Conservation (phyloP, 2,113 vertebrate genomes). For the Hypocryptadius cinnamomeus region DNA sequence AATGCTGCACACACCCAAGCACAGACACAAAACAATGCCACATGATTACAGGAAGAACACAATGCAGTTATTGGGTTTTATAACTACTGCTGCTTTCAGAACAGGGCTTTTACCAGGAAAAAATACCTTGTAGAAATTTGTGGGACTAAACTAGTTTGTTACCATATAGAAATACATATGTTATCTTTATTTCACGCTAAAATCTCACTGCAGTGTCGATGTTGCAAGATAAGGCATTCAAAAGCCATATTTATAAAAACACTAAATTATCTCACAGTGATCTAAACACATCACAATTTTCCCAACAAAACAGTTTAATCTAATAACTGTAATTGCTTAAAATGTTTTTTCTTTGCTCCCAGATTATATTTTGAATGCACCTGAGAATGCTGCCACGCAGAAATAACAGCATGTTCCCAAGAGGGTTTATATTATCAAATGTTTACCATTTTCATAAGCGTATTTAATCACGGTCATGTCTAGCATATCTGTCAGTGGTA, state of each 20-base stretch:
- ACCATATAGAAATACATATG: neutral
- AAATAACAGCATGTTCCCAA: constrained; percentile 3
- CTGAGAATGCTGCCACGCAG: constrained; percentile 19
- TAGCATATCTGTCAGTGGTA: constrained; percentile 68
- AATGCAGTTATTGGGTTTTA: neutral
- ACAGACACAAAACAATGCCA: neutral
- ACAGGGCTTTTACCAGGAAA: neutral
- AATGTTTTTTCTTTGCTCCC: constrained; percentile 29
- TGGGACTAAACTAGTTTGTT: neutral
- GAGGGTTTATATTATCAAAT: constrained; percentile 44
- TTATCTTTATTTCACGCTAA: neutral
- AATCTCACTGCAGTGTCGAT: neutral
- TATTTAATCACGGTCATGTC: constrained; percentile 52
- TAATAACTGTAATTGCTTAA: constrained; percentile 44
- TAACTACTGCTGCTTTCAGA: neutral
- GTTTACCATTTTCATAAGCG: constrained; percentile 34
- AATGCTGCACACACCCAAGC: neutral
- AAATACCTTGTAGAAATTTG: neutral
- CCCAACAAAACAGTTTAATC: constrained; percentile 30
- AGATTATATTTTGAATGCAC: constrained; percentile 19
- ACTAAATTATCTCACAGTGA: neutral
- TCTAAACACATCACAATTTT: constrained; percentile 28
- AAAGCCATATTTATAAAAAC: constrained; percentile 19
- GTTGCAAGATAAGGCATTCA: neutral
- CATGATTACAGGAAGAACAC: neutral